These are phyloP conservation scores for Microplitis manilae DNA, from an alignment of 2,888 invertebrate genomes.

Conservation along the genomic window DNA sequence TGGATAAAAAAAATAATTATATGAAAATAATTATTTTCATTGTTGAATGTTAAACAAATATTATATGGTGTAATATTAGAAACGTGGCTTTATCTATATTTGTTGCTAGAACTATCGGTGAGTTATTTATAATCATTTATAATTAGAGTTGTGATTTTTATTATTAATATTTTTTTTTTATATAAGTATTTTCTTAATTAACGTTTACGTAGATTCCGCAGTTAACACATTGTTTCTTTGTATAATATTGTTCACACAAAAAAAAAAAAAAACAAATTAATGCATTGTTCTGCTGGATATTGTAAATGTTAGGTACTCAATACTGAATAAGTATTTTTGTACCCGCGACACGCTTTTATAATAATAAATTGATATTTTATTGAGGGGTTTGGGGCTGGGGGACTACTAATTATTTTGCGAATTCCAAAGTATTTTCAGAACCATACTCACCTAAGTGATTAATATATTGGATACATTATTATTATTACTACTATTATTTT, in stretches of 20 bases:
- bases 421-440: slow-evolving; percentile 48
- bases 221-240: slow-evolving; percentile 30
- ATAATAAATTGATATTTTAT: slow-evolving; percentile 44
- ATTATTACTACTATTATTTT: not conserved
- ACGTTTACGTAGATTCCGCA: slow-evolving; percentile 28
- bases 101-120: slow-evolving; percentile 33
- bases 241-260: slow-evolving; percentile 30
- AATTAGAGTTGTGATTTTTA: slow-evolving; percentile 16
- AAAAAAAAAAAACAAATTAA: not conserved
- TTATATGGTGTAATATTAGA: slow-evolving; percentile 25
- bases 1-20: not conserved
- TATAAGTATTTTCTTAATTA: slow-evolving; percentile 16
- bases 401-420: slow-evolving; percentile 51
- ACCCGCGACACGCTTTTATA: slow-evolving; percentile 46
- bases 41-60: not conserved
- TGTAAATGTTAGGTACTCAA: slow-evolving; percentile 22
- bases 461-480: slow-evolving; percentile 20
- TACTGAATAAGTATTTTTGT: slow-evolving; percentile 14
- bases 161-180: slow-evolving; percentile 20
- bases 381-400: slow-evolving; percentile 44
- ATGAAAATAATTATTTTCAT: not conserved
- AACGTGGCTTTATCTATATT: slow-evolving; percentile 26
- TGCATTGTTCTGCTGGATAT: slow-evolving; percentile 31
- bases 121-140: slow-evolving; percentile 20
- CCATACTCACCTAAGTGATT: slow-evolving; percentile 16